Conservation (phyloP, 2,113 vertebrate species). For the Plectropomus leopardus region DNA sequence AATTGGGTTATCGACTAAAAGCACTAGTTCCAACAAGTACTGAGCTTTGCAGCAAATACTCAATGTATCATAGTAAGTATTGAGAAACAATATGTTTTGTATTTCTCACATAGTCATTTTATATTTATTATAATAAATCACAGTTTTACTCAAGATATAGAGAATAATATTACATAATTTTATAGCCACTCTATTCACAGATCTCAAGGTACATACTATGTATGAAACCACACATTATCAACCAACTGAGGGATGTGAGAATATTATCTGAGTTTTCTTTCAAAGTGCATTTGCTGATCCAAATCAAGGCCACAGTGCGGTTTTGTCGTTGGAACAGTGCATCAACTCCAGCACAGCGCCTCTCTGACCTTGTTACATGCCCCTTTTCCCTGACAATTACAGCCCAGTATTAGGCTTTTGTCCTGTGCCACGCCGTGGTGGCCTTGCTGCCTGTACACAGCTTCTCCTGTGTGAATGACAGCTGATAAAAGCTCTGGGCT, state of each 20-base stretch:
- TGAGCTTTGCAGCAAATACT: not conserved
- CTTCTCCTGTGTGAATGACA: slow-evolving; percentile 77
- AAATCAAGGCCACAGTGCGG: slow-evolving; percentile 49
- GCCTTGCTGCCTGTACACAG: slow-evolving; percentile 78
- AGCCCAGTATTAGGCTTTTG: slow-evolving; percentile 76
- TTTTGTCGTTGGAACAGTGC: slow-evolving; percentile 53
- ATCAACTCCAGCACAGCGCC: slow-evolving; percentile 51
- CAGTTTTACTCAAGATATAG: not conserved
- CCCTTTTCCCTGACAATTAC: slow-evolving; percentile 75
- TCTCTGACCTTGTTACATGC: slow-evolving; percentile 75
- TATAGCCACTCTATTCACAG: not conserved
- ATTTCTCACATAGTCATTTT: not conserved
- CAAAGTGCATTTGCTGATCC: slow-evolving; percentile 45
- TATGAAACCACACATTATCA: not conserved
- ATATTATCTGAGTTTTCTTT: slow-evolving; percentile 29
- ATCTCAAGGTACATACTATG: not conserved
- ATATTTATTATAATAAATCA: not conserved
- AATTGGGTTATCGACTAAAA: not conserved
- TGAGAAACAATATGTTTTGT: not conserved
- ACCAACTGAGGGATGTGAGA: slow-evolving; percentile 2
- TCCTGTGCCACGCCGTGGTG: slow-evolving; percentile 66
- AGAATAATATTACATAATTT: not conserved
- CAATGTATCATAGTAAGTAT: not conserved
- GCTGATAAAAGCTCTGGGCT: slow-evolving; percentile 78
- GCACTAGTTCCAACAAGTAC: too few species aligned